phyloP scores from a whole-genome alignment of 2,888 invertebrate species.

The Ophioninae sp. region DNA sequence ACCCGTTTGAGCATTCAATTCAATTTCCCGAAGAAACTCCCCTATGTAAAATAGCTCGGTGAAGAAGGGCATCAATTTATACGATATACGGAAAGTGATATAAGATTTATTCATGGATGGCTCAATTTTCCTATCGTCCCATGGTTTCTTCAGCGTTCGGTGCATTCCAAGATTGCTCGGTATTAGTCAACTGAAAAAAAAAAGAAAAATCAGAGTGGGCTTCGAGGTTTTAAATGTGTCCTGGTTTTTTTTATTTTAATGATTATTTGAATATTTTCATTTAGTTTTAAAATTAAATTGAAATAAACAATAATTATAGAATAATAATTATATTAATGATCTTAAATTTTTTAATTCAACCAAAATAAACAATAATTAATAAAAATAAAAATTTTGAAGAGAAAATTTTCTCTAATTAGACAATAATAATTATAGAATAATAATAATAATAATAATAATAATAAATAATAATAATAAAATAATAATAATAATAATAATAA shows the following conservation, averaged over 20 bases:
- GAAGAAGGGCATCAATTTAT: conserved; percentile 26
- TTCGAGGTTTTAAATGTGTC: not conserved
- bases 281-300: not conserved
- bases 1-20: conserved; percentile 55
- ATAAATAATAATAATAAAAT: too few species aligned
- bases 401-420: too few species aligned
- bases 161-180: conserved; percentile 6
- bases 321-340: too few species aligned
- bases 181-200: conserved; percentile 7
- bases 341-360: too few species aligned
- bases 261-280: not conserved
- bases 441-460: too few species aligned
- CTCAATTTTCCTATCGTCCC: conserved; percentile 27
- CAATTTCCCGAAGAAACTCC: conserved; percentile 52
- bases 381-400: too few species aligned
- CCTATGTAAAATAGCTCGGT: conserved; percentile 25
- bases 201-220: not conserved
- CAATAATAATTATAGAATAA: too few species aligned
- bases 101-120: conserved; percentile 52
- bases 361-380: too few species aligned
- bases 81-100: conserved; percentile 39
- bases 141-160: conserved; percentile 7
- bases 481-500: too few species aligned
- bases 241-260: not conserved
- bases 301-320: too few species aligned